Evolutionary conservation across 2,888 invertebrate species (phyloP).

Genomic region (Cephus pulcher): DNA sequence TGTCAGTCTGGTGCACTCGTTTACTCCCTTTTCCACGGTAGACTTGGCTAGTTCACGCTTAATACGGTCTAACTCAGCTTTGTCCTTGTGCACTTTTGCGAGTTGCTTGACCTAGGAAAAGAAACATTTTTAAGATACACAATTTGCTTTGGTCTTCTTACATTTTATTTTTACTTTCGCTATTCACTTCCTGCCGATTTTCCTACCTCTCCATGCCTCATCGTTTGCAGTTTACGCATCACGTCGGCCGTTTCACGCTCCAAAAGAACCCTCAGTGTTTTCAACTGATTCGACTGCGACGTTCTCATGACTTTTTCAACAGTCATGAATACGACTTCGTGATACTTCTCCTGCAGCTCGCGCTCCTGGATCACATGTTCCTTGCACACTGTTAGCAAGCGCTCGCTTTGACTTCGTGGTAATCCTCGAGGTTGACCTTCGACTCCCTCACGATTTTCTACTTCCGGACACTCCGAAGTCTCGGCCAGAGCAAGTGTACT

Average conservation of each 20-base stretch:
- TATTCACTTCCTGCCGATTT: neutral
- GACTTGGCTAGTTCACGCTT: constrained; percentile 85
- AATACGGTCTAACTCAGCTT: constrained; percentile 88
- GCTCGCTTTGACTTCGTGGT: constrained; percentile 75
- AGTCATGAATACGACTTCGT: constrained; percentile 80
- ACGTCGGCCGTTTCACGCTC: constrained; percentile 80
- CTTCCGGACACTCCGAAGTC: constrained; percentile 67
- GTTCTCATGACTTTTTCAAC: constrained; percentile 84
- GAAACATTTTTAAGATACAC: neutral
- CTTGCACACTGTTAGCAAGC: constrained; percentile 72
- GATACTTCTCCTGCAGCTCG: constrained; percentile 85
- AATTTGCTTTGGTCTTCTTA: neutral
- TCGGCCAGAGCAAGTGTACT: constrained; percentile 57
- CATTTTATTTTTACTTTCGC: neutral
- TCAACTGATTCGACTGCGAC: constrained; percentile 85
- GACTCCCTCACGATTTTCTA: constrained; percentile 62
- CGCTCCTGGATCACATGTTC: constrained; percentile 80
- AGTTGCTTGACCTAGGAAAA: constrained; percentile 77
- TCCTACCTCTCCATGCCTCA: constrained; percentile 81
- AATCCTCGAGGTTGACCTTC: constrained; percentile 68
- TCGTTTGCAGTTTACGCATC: constrained; percentile 84
- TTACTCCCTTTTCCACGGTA: constrained; percentile 90
- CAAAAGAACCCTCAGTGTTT: constrained; percentile 77
- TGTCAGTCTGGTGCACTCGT: constrained; percentile 85
- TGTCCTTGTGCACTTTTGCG: constrained; percentile 88